Conservation (phyloP, 1,140 invertebrate species). For the Tigriopus japonicus region DNA sequence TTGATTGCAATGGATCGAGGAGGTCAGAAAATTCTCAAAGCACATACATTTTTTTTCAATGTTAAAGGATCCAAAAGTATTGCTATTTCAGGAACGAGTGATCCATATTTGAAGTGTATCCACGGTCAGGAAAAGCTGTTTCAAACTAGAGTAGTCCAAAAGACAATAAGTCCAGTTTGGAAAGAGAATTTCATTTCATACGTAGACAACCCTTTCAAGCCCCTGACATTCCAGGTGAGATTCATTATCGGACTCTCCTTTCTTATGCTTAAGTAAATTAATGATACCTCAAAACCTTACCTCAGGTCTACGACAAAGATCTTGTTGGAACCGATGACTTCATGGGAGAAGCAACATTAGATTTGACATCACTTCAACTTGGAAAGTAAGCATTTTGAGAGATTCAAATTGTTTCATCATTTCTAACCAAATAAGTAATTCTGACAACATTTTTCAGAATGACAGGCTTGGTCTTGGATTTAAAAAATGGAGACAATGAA, state of each 20-base stretch:
- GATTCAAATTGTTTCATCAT: neutral
- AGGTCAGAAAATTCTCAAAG: neutral
- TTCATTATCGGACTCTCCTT: neutral
- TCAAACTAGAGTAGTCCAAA: neutral
- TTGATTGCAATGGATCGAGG: neutral
- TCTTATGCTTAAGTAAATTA: neutral
- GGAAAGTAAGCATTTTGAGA: neutral
- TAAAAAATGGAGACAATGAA: neutral
- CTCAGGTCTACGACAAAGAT: neutral
- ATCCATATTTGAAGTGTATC: slow-evolving; percentile 3
- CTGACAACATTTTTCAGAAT: neutral
- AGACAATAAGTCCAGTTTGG: neutral
- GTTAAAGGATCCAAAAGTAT: neutral
- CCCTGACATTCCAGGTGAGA: neutral
- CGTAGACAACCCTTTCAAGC: slow-evolving; percentile 1
- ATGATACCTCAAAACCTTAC: neutral
- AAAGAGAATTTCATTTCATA: neutral
- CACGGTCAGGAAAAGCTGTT: neutral
- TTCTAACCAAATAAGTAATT: too few species aligned
- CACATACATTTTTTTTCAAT: too few species aligned
- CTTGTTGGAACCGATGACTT: neutral
- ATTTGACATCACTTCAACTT: neutral
- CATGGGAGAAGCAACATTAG: neutral
- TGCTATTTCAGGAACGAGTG: slow-evolving; percentile 1
- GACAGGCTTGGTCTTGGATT: neutral